A percentile compares a stretch with the other conserved stretches of the same genome.
Evolutionary conservation across 92 coral and sea anemone genomes (phyloP).

Genomic region (Zoanthus gigantus): DNA sequence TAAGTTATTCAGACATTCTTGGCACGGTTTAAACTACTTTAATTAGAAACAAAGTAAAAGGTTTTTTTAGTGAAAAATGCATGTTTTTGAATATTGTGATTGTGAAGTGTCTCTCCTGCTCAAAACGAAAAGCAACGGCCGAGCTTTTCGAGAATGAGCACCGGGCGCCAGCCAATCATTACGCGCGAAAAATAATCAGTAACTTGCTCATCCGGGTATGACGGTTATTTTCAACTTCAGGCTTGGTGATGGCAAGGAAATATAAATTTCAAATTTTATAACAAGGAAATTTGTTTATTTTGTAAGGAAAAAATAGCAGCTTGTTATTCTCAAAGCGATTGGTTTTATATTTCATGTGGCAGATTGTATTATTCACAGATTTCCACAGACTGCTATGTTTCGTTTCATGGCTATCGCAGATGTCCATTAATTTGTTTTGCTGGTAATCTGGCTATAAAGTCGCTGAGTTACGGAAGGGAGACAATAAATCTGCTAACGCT

Average conservation of each 20-base stretch:
- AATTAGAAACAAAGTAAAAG: too few species aligned
- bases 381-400: conserved; percentile 32
- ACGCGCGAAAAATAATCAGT: conserved; percentile 43
- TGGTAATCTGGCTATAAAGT: conserved; percentile 39
- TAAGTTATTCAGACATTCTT: too few species aligned
- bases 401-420: conserved; percentile 45
- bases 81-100: too few species aligned
- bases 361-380: conserved; percentile 14
- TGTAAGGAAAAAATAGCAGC: background rate
- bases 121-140: background rate
- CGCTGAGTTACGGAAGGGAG: conserved; percentile 42
- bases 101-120: background rate
- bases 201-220: conserved; percentile 44
- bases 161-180: conserved; percentile 35
- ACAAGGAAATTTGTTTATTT: conserved; percentile 3
- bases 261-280: background rate
- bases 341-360: background rate
- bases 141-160: conserved; percentile 8
- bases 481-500: conserved; percentile 19
- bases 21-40: too few species aligned
- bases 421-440: conserved; percentile 45
- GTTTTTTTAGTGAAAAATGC: background rate
- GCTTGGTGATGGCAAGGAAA: conserved; percentile 26
- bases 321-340: background rate
- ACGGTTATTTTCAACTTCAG: conserved; percentile 17